Evolutionary conservation across 2,888 invertebrate species (phyloP).

Genomic region (Machimus rusticus): DNA sequence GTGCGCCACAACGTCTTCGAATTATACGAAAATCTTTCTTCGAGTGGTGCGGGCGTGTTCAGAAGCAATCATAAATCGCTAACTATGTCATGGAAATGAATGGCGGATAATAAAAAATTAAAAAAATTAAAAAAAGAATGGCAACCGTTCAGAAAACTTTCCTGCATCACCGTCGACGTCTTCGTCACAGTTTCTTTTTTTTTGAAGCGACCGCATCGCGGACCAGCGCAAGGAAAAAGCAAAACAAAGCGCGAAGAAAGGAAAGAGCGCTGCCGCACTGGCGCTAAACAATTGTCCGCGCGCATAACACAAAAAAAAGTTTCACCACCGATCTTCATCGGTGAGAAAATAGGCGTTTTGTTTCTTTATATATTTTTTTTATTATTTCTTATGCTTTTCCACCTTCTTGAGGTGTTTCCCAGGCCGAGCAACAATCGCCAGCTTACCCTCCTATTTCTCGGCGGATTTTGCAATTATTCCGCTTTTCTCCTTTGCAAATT

Average conservation of each 20-base stretch:
- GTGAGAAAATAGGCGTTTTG: neutral
- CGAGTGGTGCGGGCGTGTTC: neutral
- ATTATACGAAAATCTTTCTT: neutral
- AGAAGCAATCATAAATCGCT: neutral
- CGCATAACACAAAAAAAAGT: neutral
- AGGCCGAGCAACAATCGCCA: neutral
- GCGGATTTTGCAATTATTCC: neutral
- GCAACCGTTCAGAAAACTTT: neutral
- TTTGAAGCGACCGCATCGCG: neutral
- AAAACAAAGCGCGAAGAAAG: neutral
- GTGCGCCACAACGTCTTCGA: neutral
- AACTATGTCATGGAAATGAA: conserved; percentile 7
- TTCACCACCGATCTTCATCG: neutral
- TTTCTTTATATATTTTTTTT: neutral
- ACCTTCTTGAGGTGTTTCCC: neutral
- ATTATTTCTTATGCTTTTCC: neutral
- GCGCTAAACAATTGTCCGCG: neutral
- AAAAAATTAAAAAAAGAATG: neutral
- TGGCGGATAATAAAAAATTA: neutral
- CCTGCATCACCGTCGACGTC: neutral
- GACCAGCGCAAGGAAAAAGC: neutral
- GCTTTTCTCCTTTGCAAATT: neutral
- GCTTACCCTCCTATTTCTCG: neutral
- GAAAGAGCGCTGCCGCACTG: neutral
- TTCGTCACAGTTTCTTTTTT: neutral